Base-by-base conservation (phyloP, 2,113 vertebrate genomes). In the Odontesthes bonariensis region DNA sequence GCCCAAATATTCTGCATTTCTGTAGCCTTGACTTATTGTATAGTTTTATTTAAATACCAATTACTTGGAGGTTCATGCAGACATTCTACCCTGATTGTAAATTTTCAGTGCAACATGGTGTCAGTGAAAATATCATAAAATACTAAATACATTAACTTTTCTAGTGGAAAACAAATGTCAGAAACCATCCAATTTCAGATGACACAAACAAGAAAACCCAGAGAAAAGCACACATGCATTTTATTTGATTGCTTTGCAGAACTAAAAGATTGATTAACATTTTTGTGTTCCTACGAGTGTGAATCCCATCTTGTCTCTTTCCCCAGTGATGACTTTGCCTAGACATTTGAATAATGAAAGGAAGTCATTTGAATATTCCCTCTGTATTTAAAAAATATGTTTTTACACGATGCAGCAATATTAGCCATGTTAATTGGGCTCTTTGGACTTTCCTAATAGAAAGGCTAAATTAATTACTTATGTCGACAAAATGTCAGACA, bases 351-450 rank as follows among this genome's bases (percentile, higher is more conserved):
- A 92, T 95, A 95, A 94, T 93, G 89, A 95, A 94, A 93, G 86
- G 86, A 84, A 91, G 89, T 86, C 59, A 95, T 94, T 95, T 94
- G 81, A 96, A 94, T 95, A 96, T 96, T 95, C 94, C 94, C 89
- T 93, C 75, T 92, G 82, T 91, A 94, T 93, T 93, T 63, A 85
- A 91, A 81, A 95, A 93, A 84, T 86, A 85, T 88, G 77, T 95
- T 95, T 94, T 93, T 94, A 95, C 94, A 77, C 89, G 70, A 91
- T 90, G 86, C 91, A 93, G 89, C 90, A 94, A 81, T 93, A 92
- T 91, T 94, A 94, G 86, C 92, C 79, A 95, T 95, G 91, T 93
- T 94, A 94, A 95, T 89, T 92, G 79, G 89, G 87, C 90, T 94
- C 93, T 94, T 92, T 95, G 94, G 95, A 95, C 94, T 91, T 91